These are phyloP conservation scores for Stenotaenia linearis DNA, from an alignment of 2,888 invertebrate genomes.

Conservation along the genomic window DNA sequence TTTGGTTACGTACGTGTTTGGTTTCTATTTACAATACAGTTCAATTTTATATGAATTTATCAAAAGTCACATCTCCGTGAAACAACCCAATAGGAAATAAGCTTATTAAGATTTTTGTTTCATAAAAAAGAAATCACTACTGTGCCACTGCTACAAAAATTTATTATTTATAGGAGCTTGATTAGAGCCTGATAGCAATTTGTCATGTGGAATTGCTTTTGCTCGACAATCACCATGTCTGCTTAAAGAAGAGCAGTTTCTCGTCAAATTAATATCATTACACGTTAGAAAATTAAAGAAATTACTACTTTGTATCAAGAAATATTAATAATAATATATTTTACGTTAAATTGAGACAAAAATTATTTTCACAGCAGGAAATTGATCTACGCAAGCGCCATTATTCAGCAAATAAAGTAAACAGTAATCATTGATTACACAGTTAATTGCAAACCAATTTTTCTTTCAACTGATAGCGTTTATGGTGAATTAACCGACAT, in stretches of 20 bases:
- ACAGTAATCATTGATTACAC: neutral
- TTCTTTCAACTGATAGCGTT: neutral
- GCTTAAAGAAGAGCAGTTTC: neutral
- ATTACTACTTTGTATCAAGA: neutral
- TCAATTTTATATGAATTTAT: too few species aligned
- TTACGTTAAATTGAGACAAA: too few species aligned
- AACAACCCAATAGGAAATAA: neutral
- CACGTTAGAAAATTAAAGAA: neutral
- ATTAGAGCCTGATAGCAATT: neutral
- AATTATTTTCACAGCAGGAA: too few species aligned
- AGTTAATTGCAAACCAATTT: neutral
- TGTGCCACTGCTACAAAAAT: neutral
- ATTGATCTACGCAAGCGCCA: neutral
- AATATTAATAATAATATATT: too few species aligned
- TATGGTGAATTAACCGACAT: neutral
- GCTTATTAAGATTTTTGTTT: neutral
- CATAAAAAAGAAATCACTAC: neutral
- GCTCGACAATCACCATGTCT: neutral
- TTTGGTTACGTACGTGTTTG: too few species aligned
- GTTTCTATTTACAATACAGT: too few species aligned
- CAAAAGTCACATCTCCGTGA: neutral
- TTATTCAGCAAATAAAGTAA: neutral
- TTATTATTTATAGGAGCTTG: neutral
- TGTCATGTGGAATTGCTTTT: neutral
- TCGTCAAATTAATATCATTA: neutral